phyloP scores from a whole-genome alignment of 1,140 invertebrate genomes.

The Lasaia peninsularis region DNA sequence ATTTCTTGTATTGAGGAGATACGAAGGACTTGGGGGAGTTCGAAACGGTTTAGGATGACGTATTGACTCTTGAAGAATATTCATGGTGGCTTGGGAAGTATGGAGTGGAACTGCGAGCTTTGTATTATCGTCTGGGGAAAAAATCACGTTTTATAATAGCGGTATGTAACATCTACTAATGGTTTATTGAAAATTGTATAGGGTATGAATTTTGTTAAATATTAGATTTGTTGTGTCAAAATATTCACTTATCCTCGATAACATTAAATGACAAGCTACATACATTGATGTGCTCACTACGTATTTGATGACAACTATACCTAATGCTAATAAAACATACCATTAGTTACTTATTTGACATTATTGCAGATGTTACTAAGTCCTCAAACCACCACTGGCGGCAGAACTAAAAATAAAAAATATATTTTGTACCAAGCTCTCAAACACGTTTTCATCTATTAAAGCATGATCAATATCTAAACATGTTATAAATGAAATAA shows the following conservation, averaged over 20 bases:
- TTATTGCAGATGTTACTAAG: slow-evolving; percentile 31
- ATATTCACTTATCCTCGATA: not conserved
- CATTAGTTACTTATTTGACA: slow-evolving; percentile 41
- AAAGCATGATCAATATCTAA: not conserved
- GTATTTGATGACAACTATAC: slow-evolving; percentile 1
- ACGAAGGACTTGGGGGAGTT: slow-evolving; percentile 8
- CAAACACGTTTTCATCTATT: not conserved
- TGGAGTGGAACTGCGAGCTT: slow-evolving; percentile 45
- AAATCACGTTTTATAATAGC: slow-evolving; percentile 19
- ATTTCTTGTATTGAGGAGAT: slow-evolving; percentile 4
- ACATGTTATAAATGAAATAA: not conserved
- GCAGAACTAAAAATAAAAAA: slow-evolving; percentile 66
- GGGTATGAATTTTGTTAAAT: not conserved
- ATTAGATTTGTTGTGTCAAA: not conserved
- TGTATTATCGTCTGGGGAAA: slow-evolving; percentile 42
- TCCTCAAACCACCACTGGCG: slow-evolving; percentile 62
- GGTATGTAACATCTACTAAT: not conserved
- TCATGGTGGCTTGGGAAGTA: slow-evolving; percentile 55
- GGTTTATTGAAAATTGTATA: not conserved
- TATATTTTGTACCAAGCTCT: slow-evolving; percentile 22
- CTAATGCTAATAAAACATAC: slow-evolving; percentile 38
- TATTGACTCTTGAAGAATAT: slow-evolving; percentile 42
- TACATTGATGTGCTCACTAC: slow-evolving; percentile 1
- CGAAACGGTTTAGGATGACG: slow-evolving; percentile 20
- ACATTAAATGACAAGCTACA: not conserved